A percentile compares a stretch with the other conserved stretches of the same genome.
These are phyloP conservation scores for Dasypogon diadema DNA, from an alignment of 2,888 invertebrate genomes.

Conservation along the genomic window DNA sequence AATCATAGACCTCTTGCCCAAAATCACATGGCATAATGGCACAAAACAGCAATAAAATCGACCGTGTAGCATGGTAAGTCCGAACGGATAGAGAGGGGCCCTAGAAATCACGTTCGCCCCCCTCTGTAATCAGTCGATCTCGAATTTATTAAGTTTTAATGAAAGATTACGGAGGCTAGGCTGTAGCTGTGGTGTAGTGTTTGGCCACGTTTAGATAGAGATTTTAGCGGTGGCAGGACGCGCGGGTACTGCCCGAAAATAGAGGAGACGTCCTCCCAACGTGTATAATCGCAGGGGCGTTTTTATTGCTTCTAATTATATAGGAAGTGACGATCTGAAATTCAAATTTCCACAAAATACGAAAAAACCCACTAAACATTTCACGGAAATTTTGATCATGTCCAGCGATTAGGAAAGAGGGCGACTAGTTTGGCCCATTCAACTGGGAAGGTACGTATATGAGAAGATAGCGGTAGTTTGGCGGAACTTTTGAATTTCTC, in stretches of 20 bases:
- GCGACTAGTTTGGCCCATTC: background rate
- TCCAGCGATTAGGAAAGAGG: constrained; percentile 12
- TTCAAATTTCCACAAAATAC: constrained; percentile 54
- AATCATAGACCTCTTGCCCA: constrained; percentile 40
- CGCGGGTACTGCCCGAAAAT: background rate
- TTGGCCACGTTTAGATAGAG: too few species aligned
- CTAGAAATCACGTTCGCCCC: constrained; percentile 21
- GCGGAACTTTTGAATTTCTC: constrained; percentile 6
- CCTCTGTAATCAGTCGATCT: constrained; percentile 41
- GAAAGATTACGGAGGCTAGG: constrained; percentile 43
- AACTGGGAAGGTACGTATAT: constrained; percentile 18
- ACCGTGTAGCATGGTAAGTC: background rate
- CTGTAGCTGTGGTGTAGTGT: background rate
- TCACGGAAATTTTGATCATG: constrained; percentile 49
- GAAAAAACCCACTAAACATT: constrained; percentile 45
- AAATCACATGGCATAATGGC: constrained; percentile 43
- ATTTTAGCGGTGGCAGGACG: background rate
- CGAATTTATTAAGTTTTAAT: constrained; percentile 52
- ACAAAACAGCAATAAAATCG: constrained; percentile 49
- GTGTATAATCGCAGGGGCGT: constrained; percentile 52
- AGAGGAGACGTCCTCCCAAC: constrained; percentile 15
- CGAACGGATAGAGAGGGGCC: background rate
- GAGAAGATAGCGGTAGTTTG: constrained; percentile 35
- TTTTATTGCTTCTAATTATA: constrained; percentile 56
- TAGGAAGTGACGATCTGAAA: constrained; percentile 55